Conservation (phyloP, 2,113 vertebrate genomes). For the Haemorhous mexicanus region DNA sequence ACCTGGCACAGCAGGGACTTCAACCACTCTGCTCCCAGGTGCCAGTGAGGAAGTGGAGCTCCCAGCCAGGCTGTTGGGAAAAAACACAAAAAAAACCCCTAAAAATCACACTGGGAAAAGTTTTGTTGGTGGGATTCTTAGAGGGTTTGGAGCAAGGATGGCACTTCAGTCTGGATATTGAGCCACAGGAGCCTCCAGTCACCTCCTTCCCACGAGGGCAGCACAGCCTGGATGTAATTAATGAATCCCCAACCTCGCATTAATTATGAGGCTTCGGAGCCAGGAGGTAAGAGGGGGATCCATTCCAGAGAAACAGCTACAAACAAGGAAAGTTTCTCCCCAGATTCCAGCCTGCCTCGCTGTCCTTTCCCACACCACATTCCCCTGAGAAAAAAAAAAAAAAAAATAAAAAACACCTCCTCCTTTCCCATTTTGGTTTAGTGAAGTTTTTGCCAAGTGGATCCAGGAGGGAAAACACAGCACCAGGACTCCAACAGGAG, state of each 20-base stretch:
- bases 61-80: neutral
- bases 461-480: neutral
- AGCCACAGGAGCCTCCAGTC: neutral
- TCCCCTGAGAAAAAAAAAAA: neutral
- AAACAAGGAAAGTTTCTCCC: neutral
- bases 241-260: neutral
- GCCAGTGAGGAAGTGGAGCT: accelerated
- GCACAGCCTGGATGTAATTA: neutral
- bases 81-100: accelerated
- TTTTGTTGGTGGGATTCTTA: neutral
- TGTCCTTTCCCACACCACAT: neutral
- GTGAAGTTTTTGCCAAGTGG: neutral
- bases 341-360: accelerated
- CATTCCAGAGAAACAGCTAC: neutral
- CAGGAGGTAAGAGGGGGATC: neutral
- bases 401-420: neutral
- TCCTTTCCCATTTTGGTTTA: neutral
- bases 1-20: accelerated
- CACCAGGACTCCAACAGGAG: accelerated
- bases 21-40: accelerated
- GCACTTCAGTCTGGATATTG: accelerated
- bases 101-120: accelerated
- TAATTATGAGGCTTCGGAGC: neutral
- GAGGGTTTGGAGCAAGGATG: neutral
- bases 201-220: neutral